Evolutionary conservation across 2,797 vertebrate species (phyloP).

Genomic region (Brachymystax lenok): DNA sequence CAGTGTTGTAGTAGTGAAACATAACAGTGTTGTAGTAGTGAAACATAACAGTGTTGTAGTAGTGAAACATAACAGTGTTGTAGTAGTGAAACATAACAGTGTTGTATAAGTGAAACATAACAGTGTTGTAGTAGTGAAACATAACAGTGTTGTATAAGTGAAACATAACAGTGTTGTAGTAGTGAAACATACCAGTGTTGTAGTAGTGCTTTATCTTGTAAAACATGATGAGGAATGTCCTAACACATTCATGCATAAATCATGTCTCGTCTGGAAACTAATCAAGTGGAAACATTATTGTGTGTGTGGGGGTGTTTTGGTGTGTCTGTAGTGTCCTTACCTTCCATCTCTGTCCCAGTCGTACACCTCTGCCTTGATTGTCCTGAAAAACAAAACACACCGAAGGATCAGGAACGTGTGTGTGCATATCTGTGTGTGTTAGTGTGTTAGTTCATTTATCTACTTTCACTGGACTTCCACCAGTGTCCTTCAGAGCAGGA

Average conservation of each 20-base stretch:
- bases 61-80: background rate
- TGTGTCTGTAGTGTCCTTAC: constrained; percentile 43
- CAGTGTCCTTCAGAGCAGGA: constrained; percentile 17
- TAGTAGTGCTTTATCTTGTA: background rate
- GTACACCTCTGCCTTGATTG: constrained; percentile 73
- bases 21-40: background rate
- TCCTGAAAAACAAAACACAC: constrained; percentile 57
- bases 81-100: background rate
- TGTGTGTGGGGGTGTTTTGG: background rate
- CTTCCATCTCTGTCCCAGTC: constrained; percentile 77
- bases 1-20: too few species aligned
- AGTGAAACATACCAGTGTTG: background rate
- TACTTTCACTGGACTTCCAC: background rate
- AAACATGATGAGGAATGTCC: background rate
- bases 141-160: background rate
- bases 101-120: background rate
- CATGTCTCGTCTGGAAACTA: background rate
- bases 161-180: background rate
- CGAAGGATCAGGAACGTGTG: constrained; percentile 24
- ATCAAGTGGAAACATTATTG: too few species aligned
- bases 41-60: background rate
- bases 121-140: too few species aligned
- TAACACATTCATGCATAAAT: background rate
- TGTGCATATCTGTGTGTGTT: background rate
- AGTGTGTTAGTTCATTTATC: background rate